Evolutionary conservation across 2,113 vertebrate genomes (phyloP).

Genomic region (Cynocephalus volans): DNA sequence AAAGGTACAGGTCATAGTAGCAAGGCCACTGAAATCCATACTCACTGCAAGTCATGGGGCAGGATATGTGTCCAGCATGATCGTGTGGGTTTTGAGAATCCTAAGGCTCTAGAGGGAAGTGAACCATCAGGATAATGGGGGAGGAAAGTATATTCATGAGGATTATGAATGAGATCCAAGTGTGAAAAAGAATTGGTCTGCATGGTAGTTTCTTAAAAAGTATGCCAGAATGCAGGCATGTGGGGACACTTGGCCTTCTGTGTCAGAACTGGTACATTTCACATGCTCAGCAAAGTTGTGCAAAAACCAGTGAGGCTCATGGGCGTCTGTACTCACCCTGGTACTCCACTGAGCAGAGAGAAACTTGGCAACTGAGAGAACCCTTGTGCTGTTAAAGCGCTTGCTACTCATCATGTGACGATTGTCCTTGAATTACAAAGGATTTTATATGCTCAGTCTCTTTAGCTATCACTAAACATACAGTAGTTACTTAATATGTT

Average conservation of each 20-base stretch:
- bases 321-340: rapidly evolving
- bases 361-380: no score
- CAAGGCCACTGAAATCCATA: neutral
- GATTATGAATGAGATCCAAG: neutral
- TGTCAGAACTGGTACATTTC: neutral
- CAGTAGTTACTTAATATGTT: neutral
- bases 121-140: neutral
- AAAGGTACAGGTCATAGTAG: neutral
- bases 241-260: neutral
- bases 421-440: neutral
- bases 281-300: rapidly evolving
- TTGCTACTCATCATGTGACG: no score
- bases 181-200: neutral
- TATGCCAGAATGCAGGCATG: rapidly evolving
- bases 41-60: rapidly evolving
- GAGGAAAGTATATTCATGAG: neutral
- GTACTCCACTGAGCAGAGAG: no score
- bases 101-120: rapidly evolving
- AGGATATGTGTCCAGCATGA: rapidly evolving
- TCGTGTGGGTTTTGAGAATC: neutral
- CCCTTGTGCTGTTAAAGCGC: rapidly evolving
- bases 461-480: neutral
- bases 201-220: no score
- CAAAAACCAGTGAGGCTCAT: neutral
- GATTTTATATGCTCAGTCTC: neutral